Base-by-base conservation (phyloP, 2,797 vertebrate genomes). In the Onychomys torridus region DNA sequence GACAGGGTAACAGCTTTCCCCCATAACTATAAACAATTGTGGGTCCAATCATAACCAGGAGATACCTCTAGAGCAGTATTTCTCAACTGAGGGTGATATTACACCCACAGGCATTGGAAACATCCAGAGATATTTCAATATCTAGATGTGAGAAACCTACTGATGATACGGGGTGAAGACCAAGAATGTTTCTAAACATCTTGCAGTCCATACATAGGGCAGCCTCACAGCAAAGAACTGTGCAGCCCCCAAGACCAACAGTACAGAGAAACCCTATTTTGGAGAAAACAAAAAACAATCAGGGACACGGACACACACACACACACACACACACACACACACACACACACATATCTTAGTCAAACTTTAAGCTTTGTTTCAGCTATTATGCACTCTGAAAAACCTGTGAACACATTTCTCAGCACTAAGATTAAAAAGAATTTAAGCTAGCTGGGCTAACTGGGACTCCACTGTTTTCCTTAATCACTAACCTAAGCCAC, bases 11-110 rank as follows among this genome's bases (percentile, higher is more conserved):
- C 78, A 93, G n/a, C 14, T 76, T 9, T 87, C 34, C 84, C 67
- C 79, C 40, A 12, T 32, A 40, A 85, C 25, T 34, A 16, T 3
- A 86, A 49, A 93, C 14, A 88, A 49, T 11, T 23, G 3, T 25
- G 32, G n/a, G 77, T 92, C 88, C 57, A 95, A 88, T 25, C 69
- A 92, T 11, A 85, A 5, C 27, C 37, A n/a, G 73, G 46, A 96
- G 95, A 71, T 63, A 89, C 4, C 65, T 88, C 61, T 67, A 55
- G 34, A 89, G 34, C n/a, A 90, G 37, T 4, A 1, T 43, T 76
- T 84, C 43, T 82, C 81, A 94, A 61, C 6, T 2, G 61, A 25
- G 16, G 14, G 43, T 32, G n/a, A 93, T 37, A 77, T 0, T 90
- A 40, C 12, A 43, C 25, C 4, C 17, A 78, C 11, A 37, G 71